Base-by-base conservation (phyloP, 1,140 invertebrate genomes). In the Trichonephila inaurata region DNA sequence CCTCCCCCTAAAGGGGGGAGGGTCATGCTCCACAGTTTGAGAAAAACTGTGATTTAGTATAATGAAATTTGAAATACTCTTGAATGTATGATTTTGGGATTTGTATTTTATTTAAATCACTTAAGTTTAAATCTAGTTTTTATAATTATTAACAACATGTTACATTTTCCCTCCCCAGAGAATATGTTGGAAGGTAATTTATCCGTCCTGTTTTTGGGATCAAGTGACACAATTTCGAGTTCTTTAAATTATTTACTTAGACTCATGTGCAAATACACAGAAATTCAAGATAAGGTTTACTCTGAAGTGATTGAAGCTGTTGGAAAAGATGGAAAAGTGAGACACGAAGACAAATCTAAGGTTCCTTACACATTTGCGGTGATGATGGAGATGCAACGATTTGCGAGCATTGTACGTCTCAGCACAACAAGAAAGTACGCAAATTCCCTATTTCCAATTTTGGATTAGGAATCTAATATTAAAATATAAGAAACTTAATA, bases 301-400 rank as follows among this genome's bases (percentile, higher is more conserved):
- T 64, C 51, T 2, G 95, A 95, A 82, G 28, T 95, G 18, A 94
- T 94, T 91, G 72, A 91, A 16, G 94, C 94, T 3, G 93, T 95
- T 28, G 95, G 95, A 16, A 94, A 64, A 14, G 95, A 95, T 6
- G 91, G 94, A 33, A 83, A 58, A 21, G 94, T 94, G 0, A 94
- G 88, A 86, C 95, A 94, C 62, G 93, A 94, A 69, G 94, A 95
- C 58, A 62, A 93, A n/a, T n/a, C n/a, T 10, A 92, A 92, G 61
- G 94, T 95, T 94, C 95, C 95, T 8, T 95, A 95, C 86, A 95
- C 94, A 0, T 91, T 95, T 60, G 95, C 95, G 14, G 93, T 95
- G 33, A 87, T 95, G 1, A 94, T 91, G 24, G 95, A 95, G 62
- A 69, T 94, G 12, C 94, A 95, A 69, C 92, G 95, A 2, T 95